Percentiles rank a stretch among this genome's conserved stretches.
Conservation (phyloP, 2,797 vertebrate species). For the Onychomys leucogaster region DNA sequence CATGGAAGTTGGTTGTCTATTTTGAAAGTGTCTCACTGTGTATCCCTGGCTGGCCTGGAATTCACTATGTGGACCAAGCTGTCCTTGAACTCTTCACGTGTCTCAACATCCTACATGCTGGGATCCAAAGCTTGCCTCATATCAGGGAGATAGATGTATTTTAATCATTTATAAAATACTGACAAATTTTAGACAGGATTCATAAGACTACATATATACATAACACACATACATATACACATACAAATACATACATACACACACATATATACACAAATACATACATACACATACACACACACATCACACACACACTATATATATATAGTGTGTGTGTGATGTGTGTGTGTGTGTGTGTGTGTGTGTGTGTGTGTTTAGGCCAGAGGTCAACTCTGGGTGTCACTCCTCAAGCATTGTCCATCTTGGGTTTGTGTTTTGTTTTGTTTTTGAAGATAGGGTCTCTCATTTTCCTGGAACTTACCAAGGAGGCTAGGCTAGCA, state of each 20-base stretch:
- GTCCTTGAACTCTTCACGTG: neutral
- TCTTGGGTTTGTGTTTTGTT: neutral
- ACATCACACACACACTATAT: too few relatives aligned
- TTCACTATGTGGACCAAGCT: neutral
- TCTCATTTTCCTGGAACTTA: neutral
- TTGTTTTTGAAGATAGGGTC: neutral
- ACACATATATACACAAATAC: too few relatives aligned
- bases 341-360: neutral
- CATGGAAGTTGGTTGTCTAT: neutral
- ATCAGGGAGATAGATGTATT: neutral
- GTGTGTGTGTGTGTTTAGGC: neutral
- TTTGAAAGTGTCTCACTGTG: neutral
- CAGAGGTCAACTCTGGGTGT: neutral
- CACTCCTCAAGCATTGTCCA: neutral
- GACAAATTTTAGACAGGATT: neutral
- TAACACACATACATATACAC: too few relatives aligned
- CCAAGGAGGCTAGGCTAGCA: neutral
- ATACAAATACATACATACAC: neutral
- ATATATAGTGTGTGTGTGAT: neutral
- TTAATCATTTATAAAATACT: constrained; percentile 12
- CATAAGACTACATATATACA: too few relatives aligned
- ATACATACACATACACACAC: too few relatives aligned
- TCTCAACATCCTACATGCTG: neutral
- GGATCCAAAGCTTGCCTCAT: neutral
- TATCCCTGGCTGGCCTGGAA: neutral